These are phyloP conservation scores for Drosophila macrothrix DNA, from an alignment of 2,888 invertebrate genomes.

Conservation along the genomic window DNA sequence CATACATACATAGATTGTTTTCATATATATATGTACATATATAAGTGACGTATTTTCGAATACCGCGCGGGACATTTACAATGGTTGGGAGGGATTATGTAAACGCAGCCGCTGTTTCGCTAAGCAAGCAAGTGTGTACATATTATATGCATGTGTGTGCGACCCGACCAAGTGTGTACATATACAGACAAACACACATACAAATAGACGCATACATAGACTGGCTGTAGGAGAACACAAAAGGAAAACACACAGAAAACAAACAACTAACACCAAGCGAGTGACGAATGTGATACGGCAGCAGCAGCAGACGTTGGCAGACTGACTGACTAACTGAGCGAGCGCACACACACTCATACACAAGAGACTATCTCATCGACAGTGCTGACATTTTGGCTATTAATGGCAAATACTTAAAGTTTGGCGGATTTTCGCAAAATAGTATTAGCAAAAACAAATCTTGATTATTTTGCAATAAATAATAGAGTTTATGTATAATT, in stretches of 20 bases:
- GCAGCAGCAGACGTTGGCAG: conserved; percentile 64
- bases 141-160: conserved; percentile 26
- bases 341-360: conserved; percentile 32
- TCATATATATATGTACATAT: not conserved
- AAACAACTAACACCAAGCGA: conserved; percentile 39
- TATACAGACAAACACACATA: not conserved
- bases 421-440: not conserved
- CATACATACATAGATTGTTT: not conserved
- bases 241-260: conserved; percentile 11
- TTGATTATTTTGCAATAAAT: no score
- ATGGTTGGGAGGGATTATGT: conserved; percentile 56
- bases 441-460: not conserved
- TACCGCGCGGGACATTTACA: conserved; percentile 55
- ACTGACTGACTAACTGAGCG: conserved; percentile 66
- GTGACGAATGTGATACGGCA: conserved; percentile 69
- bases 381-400: not conserved
- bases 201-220: not conserved
- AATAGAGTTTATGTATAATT: not conserved
- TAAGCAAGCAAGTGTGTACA: conserved; percentile 42
- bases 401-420: not conserved
- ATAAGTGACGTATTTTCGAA: conserved; percentile 33
- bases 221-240: conserved; percentile 27
- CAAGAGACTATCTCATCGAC: conserved; percentile 5
- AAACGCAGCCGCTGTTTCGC: conserved; percentile 50
- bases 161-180: conserved; percentile 3